These are phyloP conservation scores for Discoglossus pictus DNA, from an alignment of 2,797 vertebrate genomes.

Conservation along the genomic window DNA sequence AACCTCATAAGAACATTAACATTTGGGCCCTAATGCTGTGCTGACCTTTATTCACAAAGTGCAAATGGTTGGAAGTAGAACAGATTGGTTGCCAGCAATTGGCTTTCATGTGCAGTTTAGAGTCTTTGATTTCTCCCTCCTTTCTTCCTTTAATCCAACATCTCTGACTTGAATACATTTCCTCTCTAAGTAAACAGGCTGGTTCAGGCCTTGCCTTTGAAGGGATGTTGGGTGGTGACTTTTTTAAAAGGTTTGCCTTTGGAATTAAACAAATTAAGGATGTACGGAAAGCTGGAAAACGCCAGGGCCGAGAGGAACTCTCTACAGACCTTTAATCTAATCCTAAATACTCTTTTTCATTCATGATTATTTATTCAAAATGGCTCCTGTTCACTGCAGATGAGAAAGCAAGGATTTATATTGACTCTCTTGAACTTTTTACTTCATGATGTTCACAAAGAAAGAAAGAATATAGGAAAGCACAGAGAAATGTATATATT, in stretches of 20 bases:
- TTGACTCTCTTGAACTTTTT: constrained; percentile 62
- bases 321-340: constrained; percentile 51
- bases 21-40: constrained; percentile 78
- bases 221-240: constrained; percentile 59
- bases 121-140: constrained; percentile 77
- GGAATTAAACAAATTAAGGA: constrained; percentile 76
- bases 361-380: constrained; percentile 58
- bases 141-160: constrained; percentile 86
- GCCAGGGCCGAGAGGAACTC: constrained; percentile 61
- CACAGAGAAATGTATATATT: neutral
- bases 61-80: constrained; percentile 78
- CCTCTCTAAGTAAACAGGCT: constrained; percentile 81
- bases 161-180: constrained; percentile 78
- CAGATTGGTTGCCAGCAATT: constrained; percentile 76
- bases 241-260: constrained; percentile 72
- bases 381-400: constrained; percentile 55
- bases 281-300: constrained; percentile 68
- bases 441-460: constrained; percentile 58
- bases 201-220: constrained; percentile 69
- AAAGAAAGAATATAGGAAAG: constrained; percentile 41
- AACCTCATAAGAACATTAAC: constrained; percentile 79
- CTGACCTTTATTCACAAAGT: constrained; percentile 81
- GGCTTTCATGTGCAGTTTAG: constrained; percentile 79
- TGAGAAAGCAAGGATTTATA: constrained; percentile 69
- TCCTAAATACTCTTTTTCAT: constrained; percentile 43